Base-by-base conservation (phyloP, 1,140 invertebrate genomes). In the Lepidurus apus region DNA sequence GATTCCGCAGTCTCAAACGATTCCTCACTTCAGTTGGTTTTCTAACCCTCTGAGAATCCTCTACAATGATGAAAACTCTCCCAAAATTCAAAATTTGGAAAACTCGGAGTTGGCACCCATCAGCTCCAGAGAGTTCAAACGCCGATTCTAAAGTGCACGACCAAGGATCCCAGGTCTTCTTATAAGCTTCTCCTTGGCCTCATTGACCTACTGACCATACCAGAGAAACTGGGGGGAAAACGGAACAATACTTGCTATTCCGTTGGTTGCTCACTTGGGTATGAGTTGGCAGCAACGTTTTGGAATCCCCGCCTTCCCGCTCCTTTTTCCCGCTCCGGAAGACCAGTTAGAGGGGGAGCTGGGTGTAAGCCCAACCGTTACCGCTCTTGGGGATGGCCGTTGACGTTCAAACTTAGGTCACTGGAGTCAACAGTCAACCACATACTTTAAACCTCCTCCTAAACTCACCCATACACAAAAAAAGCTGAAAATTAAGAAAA, bases 171-270 rank as follows among this genome's bases (percentile, higher is more conserved):
- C 75, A 79, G 74, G 75, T 79, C 9, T 65, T 65, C 53, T 65
- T 65, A 65, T 65, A 65, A 79, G 43, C 78, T 74, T 79, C 65
- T 79, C 13, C 73, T 74, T 74, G 78, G 78, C 78, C 78, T 79
- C 74, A 79, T 74, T 79, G 78, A 79, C 78, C 78, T 34, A 79
- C 78, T 79, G 78, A 79, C 78, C 78, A 65, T 21, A 17, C 5
- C 17, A 65, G 6, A 13, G 8, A 21, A n/a, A 47, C 45, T 21
- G 21, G 53, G 17, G 21, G 17, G 53, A 21, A 65, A 65, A n/a
- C 21, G 53, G 53, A 65, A 65, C 53, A 65, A 65, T 65, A 65
- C 53, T 65, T 13, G 53, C 53, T 65, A 13, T n/a, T 65, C 13
- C 53, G 53, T 65, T 65, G 53, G 53, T 65, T 21, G 53, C 53